Evolutionary conservation across 2,888 invertebrate species (phyloP).

Genomic region (Calliphora vomitoria): DNA sequence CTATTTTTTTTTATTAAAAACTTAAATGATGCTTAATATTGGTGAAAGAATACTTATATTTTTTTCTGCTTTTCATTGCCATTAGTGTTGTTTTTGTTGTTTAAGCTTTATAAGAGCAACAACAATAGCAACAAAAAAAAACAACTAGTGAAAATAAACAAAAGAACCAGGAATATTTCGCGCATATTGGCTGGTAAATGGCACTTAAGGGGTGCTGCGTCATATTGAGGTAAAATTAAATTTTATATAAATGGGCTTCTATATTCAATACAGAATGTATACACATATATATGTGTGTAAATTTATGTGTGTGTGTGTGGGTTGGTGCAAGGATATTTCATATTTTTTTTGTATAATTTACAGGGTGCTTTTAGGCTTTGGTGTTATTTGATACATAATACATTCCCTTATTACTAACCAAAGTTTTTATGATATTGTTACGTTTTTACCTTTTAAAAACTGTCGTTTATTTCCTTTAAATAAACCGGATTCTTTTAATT

Average conservation of each 20-base stretch:
- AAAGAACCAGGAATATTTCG: background rate
- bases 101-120: background rate
- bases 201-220: constrained; percentile 41
- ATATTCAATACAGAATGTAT: background rate
- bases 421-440: no score
- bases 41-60: constrained; percentile 10
- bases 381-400: background rate
- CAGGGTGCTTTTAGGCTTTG: background rate
- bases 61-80: constrained; percentile 3
- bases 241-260: constrained; percentile 38
- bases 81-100: background rate
- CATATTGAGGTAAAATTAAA: constrained; percentile 49
- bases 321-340: background rate
- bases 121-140: background rate
- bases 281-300: background rate
- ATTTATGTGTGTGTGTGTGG: background rate
- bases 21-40: constrained; percentile 46
- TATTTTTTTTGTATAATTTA: constrained; percentile 1
- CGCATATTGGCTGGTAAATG: constrained; percentile 39
- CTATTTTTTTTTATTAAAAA: constrained; percentile 41
- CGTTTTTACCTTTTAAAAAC: no score
- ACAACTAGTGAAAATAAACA: background rate
- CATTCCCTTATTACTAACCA: background rate
- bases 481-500: no score
- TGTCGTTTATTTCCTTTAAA: no score